Conservation (phyloP, 2,113 vertebrate species). For the Eulemur macaco region DNA sequence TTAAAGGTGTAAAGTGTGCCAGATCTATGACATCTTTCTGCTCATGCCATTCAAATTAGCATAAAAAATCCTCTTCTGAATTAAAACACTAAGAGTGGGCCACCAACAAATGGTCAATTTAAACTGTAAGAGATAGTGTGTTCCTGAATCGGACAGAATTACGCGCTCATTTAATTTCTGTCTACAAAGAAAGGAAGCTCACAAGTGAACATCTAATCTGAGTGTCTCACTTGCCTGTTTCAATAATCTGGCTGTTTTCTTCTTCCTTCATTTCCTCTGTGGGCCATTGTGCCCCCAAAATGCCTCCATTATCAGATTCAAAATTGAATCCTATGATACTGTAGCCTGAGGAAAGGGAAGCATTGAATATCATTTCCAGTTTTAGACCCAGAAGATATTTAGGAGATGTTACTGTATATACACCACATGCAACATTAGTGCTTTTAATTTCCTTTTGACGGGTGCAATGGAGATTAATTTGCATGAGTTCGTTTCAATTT, state of each 20-base stretch:
- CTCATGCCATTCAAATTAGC: slow-evolving; percentile 24
- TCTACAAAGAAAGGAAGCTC: slow-evolving; percentile 29
- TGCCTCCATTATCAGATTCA: slow-evolving; percentile 71
- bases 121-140: slow-evolving; percentile 19
- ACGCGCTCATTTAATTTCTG: slow-evolving; percentile 70
- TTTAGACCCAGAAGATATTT: slow-evolving; percentile 68
- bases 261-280: slow-evolving; percentile 73
- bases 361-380: slow-evolving; percentile 70
- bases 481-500: slow-evolving; percentile 68
- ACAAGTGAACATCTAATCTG: slow-evolving; percentile 15
- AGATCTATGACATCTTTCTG: slow-evolving; percentile 26
- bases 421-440: slow-evolving; percentile 64
- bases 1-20: slow-evolving; percentile 28
- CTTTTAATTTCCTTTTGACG: slow-evolving; percentile 77
- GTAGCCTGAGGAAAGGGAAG: slow-evolving; percentile 76
- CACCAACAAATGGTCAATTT: slow-evolving; percentile 40
- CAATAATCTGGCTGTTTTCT: slow-evolving; percentile 63
- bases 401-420: slow-evolving; percentile 70
- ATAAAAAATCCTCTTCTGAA: slow-evolving; percentile 21
- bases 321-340: slow-evolving; percentile 78
- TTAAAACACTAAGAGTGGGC: slow-evolving; percentile 30
- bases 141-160: slow-evolving; percentile 55
- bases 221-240: slow-evolving; percentile 47
- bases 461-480: slow-evolving; percentile 77
- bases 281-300: slow-evolving; percentile 67